phyloP scores from a whole-genome alignment of 2,113 vertebrate species.

The Cathartes aura region DNA sequence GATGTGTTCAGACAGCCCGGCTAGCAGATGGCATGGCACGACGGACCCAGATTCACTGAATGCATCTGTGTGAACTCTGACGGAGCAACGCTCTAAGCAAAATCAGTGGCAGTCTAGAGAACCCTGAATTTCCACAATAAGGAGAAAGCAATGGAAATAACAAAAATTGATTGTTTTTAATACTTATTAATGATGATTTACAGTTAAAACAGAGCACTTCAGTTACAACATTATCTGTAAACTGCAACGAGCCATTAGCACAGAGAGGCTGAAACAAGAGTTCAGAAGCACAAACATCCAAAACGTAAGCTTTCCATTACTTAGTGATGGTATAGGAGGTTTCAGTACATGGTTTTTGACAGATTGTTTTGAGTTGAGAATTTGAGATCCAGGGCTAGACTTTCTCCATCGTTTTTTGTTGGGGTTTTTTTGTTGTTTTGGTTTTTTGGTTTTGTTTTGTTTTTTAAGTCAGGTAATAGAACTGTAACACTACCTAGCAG shows the following conservation, averaged over 20 bases:
- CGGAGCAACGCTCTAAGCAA: neutral
- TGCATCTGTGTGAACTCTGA: neutral
- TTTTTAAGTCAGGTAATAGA: neutral
- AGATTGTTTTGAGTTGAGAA: neutral
- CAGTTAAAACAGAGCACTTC: neutral
- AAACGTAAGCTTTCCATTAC: neutral
- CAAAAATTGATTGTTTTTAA: neutral
- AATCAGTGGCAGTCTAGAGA: neutral
- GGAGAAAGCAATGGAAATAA: neutral
- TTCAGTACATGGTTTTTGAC: neutral
- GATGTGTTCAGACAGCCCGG: neutral
- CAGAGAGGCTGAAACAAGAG: neutral
- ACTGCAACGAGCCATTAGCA: neutral
- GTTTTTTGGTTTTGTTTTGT: too few relatives aligned
- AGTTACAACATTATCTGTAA: neutral
- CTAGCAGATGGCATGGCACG: neutral
- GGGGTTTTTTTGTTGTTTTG: fast-evolving
- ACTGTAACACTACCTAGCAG: neutral
- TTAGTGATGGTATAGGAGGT: neutral
- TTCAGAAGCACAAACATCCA: neutral
- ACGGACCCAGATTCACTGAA: neutral
- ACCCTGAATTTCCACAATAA: neutral
- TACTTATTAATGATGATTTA: neutral
- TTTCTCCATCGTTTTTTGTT: neutral
- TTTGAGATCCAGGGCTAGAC: neutral